Conservation (phyloP, 2,113 vertebrate species). For the Excalfactoria chinensis region DNA sequence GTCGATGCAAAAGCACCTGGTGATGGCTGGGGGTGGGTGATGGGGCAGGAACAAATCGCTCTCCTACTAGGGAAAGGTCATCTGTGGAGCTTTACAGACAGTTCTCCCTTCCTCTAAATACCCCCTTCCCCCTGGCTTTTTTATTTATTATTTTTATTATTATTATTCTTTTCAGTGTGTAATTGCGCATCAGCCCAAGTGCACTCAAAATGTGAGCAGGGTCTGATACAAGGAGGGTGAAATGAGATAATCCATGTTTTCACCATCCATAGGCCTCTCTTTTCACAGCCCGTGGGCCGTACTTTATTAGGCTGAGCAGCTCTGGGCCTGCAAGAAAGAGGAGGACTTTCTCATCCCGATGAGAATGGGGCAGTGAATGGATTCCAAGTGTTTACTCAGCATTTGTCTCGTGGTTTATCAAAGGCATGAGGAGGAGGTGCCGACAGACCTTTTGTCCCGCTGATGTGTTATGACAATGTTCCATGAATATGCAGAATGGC, state of each 20-base stretch:
- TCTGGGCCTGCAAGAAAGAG: constrained; percentile 91
- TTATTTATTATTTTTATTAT: no score
- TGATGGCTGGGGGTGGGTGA: not conserved
- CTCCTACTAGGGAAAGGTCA: constrained; percentile 49
- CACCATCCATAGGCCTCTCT: constrained; percentile 87
- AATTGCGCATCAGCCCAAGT: constrained; percentile 77
- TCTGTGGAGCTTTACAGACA: constrained; percentile 48
- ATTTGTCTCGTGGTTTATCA: constrained; percentile 83
- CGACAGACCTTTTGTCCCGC: constrained; percentile 82
- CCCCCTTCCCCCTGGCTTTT: not conserved
- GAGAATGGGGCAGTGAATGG: constrained; percentile 92
- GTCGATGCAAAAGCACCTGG: not conserved
- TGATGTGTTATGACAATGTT: constrained; percentile 80
- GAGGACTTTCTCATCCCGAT: constrained; percentile 87
- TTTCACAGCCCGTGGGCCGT: constrained; percentile 99
- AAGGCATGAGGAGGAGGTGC: constrained; percentile 78
- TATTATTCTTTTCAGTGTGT: constrained; percentile 46
- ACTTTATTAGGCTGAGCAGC: constrained; percentile 98
- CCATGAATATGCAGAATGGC: constrained; percentile 82
- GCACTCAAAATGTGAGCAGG: constrained; percentile 78
- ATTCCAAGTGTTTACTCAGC: constrained; percentile 96
- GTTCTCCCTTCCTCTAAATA: not conserved
- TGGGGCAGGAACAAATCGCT: not conserved
- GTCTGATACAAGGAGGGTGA: constrained; percentile 86
- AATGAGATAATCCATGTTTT: constrained; percentile 94